These are phyloP conservation scores for Arge pagana DNA, from an alignment of 2,888 invertebrate genomes.

Conservation along the genomic window DNA sequence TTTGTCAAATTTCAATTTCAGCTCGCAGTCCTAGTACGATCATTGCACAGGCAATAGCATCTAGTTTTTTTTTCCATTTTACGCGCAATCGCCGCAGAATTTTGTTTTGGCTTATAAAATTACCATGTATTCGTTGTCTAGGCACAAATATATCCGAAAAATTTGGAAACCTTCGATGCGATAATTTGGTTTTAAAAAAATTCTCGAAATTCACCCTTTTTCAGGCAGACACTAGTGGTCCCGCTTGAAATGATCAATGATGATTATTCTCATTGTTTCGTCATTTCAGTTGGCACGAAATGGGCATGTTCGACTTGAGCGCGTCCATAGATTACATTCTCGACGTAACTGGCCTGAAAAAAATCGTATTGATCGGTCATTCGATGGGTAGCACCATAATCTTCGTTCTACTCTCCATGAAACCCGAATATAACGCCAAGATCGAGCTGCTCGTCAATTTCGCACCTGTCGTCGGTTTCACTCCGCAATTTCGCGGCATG, in stretches of 20 bases:
- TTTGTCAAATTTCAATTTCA: too few relatives aligned
- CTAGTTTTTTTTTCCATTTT: too few relatives aligned
- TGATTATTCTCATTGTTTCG: background rate
- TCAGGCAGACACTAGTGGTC: background rate
- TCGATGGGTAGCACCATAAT: conserved; percentile 46
- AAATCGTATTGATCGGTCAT: conserved; percentile 42
- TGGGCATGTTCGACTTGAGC: conserved; percentile 40
- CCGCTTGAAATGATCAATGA: too few relatives aligned
- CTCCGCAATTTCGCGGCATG: conserved; percentile 20
- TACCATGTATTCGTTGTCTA: too few relatives aligned
- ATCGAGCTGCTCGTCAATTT: conserved; percentile 41
- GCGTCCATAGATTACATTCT: conserved; percentile 43
- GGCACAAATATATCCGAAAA: too few relatives aligned
- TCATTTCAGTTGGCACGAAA: conserved; percentile 44
- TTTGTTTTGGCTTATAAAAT: too few relatives aligned
- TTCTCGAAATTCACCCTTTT: background rate
- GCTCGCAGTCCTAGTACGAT: too few relatives aligned
- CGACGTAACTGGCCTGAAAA: conserved; percentile 35
- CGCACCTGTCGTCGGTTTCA: conserved; percentile 44
- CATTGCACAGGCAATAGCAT: too few relatives aligned
- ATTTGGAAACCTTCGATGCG: too few relatives aligned
- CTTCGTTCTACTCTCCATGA: conserved; percentile 43
- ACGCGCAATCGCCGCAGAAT: too few relatives aligned
- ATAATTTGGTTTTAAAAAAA: too few relatives aligned
- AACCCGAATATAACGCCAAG: conserved; percentile 45